Conservation (phyloP, 2,888 invertebrate genomes). For the Eristalinus sepulchralis region DNA sequence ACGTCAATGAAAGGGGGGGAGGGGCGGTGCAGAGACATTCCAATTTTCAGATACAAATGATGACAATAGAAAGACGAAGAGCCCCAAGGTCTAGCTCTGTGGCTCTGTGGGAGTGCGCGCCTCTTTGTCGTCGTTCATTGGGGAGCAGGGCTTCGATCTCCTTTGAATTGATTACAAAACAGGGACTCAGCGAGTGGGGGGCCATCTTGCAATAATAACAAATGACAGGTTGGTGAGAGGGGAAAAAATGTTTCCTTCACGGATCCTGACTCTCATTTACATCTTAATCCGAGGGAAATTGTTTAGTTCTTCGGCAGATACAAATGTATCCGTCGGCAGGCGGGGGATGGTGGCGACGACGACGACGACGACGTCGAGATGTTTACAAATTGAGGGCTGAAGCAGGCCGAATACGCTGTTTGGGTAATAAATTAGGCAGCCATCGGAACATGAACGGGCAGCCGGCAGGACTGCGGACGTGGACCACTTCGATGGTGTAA, state of each 20-base stretch:
- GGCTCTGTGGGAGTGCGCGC: background rate
- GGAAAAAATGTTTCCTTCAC: constrained; percentile 16
- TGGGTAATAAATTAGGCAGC: background rate
- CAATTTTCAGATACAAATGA: constrained; percentile 55
- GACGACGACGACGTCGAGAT: background rate
- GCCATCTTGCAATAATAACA: constrained; percentile 30
- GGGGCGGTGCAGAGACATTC: constrained; percentile 29
- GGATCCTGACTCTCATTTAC: constrained; percentile 25
- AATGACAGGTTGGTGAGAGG: constrained; percentile 11
- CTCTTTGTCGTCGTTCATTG: background rate
- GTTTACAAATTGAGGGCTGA: constrained; percentile 6
- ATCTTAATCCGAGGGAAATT: constrained; percentile 28
- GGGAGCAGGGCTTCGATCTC: constrained; percentile 21
- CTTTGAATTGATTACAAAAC: constrained; percentile 44
- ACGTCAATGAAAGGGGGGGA: constrained; percentile 15
- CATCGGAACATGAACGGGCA: background rate
- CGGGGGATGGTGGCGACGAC: too few relatives aligned
- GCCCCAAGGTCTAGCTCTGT: constrained; percentile 12
- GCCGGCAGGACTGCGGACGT: background rate
- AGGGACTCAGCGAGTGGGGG: background rate
- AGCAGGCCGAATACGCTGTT: background rate
- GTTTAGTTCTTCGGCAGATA: constrained; percentile 9
- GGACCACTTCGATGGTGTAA: background rate
- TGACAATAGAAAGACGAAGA: constrained; percentile 37
- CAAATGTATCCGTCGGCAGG: constrained; percentile 21